Evolutionary conservation across 1,140 invertebrate species (phyloP).

Genomic region (Phymastichus coffea): DNA sequence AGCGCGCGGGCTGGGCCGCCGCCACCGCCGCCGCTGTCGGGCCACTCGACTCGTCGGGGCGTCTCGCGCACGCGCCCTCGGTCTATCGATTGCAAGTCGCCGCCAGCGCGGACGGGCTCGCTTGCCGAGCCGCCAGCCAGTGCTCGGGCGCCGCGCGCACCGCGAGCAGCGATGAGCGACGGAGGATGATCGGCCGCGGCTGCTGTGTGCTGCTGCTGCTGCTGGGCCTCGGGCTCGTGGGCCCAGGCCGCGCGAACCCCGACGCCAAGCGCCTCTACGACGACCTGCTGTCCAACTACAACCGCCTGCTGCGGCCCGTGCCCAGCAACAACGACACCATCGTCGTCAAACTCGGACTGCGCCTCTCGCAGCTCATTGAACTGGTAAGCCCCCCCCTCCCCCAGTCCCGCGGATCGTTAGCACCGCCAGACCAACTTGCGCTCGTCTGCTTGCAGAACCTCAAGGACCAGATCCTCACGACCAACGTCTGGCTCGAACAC

Average conservation of each 20-base stretch:
- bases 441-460: conserved; percentile 77
- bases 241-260: conserved; percentile 69
- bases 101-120: conserved; percentile 15
- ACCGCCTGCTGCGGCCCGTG: conserved; percentile 91
- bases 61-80: conserved; percentile 17
- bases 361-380: conserved; percentile 94
- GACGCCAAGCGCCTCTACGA: conserved; percentile 92
- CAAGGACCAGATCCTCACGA: conserved; percentile 94
- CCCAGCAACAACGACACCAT: conserved; percentile 92
- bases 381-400: conserved; percentile 65
- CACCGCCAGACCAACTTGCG: neutral
- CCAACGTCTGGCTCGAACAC: conserved; percentile 94
- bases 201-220: conserved; percentile 10
- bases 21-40: conserved; percentile 2
- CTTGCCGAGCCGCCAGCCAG: conserved; percentile 29
- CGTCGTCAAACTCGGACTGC: conserved; percentile 85
- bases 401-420: neutral
- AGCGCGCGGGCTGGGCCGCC: conserved; percentile 31
- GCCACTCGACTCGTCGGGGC: neutral
- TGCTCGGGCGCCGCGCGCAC: conserved; percentile 43
- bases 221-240: neutral
- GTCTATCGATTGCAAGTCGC: conserved; percentile 24
- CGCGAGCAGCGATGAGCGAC: conserved; percentile 8
- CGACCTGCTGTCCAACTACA: conserved; percentile 94
- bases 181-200: conserved; percentile 20